Evolutionary conservation across 2,888 invertebrate genomes (phyloP).

Genomic region (Amitus sp.): DNA sequence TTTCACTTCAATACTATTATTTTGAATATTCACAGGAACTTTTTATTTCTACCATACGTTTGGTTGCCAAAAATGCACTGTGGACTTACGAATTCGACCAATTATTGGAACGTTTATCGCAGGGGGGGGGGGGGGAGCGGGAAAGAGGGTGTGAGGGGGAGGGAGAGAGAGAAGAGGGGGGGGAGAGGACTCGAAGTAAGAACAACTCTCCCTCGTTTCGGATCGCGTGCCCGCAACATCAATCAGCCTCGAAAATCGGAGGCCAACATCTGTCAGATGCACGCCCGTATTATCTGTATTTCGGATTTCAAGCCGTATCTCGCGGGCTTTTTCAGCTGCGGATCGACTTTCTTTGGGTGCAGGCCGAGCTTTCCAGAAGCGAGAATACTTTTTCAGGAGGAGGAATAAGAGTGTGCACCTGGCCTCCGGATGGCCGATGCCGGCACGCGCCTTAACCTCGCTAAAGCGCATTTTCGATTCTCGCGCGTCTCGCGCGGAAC

Average conservation of each 20-base stretch:
- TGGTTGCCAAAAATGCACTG: too few species aligned
- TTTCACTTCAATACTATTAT: too few species aligned
- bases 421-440: slow-evolving; percentile 58
- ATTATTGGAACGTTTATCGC: too few species aligned
- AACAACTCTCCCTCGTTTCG: too few species aligned
- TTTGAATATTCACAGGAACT: too few species aligned
- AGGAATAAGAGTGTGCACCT: slow-evolving; percentile 56
- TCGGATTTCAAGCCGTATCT: slow-evolving; percentile 9
- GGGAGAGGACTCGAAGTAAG: too few species aligned
- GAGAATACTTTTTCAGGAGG: slow-evolving; percentile 59
- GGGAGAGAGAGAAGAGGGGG: too few species aligned
- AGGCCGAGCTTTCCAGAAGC: slow-evolving; percentile 40
- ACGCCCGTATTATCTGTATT: slow-evolving; percentile 9
- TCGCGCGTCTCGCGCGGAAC: slow-evolving; percentile 41
- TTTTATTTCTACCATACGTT: too few species aligned
- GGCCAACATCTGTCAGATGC: slow-evolving; percentile 10
- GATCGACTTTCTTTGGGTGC: slow-evolving; percentile 6
- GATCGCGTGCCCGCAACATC: neutral
- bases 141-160: too few species aligned
- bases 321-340: slow-evolving; percentile 5
- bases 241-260: slow-evolving; percentile 9
- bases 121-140: too few species aligned
- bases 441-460: slow-evolving; percentile 47
- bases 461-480: too few species aligned
- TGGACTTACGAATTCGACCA: too few species aligned